Percentiles rank a stretch among this genome's conserved stretches.
Evolutionary conservation across 2,113 vertebrate species (phyloP).

Genomic region (Sorex fumeus): DNA sequence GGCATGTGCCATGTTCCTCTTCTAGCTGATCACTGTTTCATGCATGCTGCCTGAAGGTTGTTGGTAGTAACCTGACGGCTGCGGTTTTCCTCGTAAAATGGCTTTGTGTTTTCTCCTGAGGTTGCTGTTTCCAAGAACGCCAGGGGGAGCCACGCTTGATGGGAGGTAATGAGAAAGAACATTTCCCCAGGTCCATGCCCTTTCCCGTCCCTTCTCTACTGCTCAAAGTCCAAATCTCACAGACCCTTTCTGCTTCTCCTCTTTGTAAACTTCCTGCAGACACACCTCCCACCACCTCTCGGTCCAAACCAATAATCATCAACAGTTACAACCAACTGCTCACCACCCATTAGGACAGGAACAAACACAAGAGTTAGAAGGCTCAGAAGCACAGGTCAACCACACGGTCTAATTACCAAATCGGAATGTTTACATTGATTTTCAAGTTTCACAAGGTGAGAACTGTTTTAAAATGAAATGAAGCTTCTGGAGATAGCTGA

Average conservation of each 20-base stretch:
- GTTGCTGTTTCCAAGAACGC: conserved; percentile 44
- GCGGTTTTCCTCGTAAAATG: background rate
- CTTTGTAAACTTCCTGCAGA: conserved; percentile 5
- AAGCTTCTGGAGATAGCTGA: background rate
- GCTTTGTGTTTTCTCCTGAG: conserved; percentile 20
- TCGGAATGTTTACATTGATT: conserved; percentile 27
- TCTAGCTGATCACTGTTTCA: background rate
- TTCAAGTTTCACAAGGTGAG: conserved; percentile 33
- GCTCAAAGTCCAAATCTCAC: conserved; percentile 7
- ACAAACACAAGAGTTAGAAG: conserved; percentile 28
- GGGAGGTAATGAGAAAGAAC: background rate
- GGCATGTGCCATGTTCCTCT: background rate
- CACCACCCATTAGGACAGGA: background rate
- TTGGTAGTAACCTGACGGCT: background rate
- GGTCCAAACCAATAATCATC: background rate
- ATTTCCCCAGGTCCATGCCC: background rate
- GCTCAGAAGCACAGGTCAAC: conserved; percentile 7
- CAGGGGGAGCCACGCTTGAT: background rate
- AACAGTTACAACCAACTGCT: background rate
- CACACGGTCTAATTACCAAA: conserved; percentile 44
- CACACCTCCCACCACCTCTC: background rate
- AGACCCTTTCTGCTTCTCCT: background rate
- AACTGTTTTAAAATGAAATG: conserved; percentile 32
- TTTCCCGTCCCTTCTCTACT: background rate
- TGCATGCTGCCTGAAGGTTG: conserved; percentile 6